Percentiles rank a stretch among this genome's conserved stretches.
phyloP scores from a whole-genome alignment of 2,113 vertebrate genomes.

The Protobothrops mucrosquamatus region DNA sequence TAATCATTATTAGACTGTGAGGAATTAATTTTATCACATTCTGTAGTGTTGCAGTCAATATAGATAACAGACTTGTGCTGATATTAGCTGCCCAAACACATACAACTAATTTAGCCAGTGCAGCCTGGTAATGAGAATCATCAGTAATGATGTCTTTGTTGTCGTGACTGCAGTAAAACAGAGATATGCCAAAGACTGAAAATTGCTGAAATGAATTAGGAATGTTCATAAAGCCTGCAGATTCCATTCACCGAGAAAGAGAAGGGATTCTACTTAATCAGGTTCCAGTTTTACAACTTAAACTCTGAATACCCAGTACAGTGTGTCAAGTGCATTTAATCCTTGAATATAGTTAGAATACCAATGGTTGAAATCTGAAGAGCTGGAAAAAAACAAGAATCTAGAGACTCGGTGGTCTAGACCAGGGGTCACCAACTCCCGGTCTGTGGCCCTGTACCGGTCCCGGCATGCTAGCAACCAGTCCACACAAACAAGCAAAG shows the following conservation, averaged over 20 bases:
- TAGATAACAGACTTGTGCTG: conserved; percentile 59
- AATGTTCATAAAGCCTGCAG: conserved; percentile 17
- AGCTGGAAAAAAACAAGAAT: neutral
- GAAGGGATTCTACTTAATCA: neutral
- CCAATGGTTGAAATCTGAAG: neutral
- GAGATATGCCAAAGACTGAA: conserved; percentile 16
- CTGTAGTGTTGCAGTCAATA: conserved; percentile 52
- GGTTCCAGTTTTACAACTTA: neutral
- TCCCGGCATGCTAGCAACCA: too few species aligned
- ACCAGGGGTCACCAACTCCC: too few species aligned
- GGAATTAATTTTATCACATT: conserved; percentile 64
- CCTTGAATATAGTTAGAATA: too few species aligned
- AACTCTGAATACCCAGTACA: too few species aligned
- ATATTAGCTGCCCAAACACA: conserved; percentile 58
- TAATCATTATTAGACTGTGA: conserved; percentile 59
- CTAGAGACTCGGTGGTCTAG: neutral
- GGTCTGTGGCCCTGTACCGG: too few species aligned
- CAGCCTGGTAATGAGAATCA: conserved; percentile 40
- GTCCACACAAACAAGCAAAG: too few species aligned
- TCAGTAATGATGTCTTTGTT: conserved; percentile 49
- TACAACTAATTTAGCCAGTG: conserved; percentile 48
- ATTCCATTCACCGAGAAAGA: conserved; percentile 5
- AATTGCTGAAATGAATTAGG: conserved; percentile 26
- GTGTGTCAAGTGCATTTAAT: neutral
- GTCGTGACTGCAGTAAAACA: conserved; percentile 27